A percentile compares a stretch with the other conserved stretches of the same genome.
These are phyloP conservation scores for Anolis carolinensis DNA, from an alignment of 2,113 vertebrate genomes.

Conservation along the genomic window DNA sequence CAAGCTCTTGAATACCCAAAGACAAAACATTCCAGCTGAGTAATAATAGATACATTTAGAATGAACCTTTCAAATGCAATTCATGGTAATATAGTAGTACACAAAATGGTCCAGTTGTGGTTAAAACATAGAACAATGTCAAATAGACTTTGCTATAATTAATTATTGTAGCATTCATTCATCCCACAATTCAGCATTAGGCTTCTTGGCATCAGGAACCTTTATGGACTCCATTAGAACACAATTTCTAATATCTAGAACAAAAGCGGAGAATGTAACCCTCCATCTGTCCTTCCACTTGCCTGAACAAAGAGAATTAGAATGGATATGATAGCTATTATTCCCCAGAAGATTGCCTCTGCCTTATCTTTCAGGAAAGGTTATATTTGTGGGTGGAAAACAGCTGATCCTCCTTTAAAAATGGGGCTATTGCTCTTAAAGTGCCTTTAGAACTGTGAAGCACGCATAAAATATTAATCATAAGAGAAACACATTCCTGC, in stretches of 20 bases:
- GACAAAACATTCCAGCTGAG: neutral
- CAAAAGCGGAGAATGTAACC: too few species aligned
- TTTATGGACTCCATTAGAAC: neutral
- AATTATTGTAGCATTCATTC: constrained; percentile 2
- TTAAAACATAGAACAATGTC: neutral
- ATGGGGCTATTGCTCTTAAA: neutral
- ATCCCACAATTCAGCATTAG: constrained; percentile 10
- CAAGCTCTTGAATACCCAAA: neutral
- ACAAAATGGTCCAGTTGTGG: neutral
- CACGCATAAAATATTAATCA: neutral
- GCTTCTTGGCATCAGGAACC: neutral
- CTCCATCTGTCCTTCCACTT: neutral
- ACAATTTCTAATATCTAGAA: neutral
- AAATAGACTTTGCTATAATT: constrained; percentile 13
- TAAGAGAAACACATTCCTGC: neutral
- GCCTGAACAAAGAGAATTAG: neutral
- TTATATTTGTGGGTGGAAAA: neutral
- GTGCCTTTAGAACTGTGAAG: neutral
- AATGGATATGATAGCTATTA: neutral
- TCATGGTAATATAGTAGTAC: neutral
- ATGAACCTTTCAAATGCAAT: neutral
- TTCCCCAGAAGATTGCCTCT: neutral
- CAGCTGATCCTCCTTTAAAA: neutral
- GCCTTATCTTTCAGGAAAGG: neutral
- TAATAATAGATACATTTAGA: neutral